phyloP scores from a whole-genome alignment of 2,113 vertebrate genomes.

The Notothenia coriiceps region DNA sequence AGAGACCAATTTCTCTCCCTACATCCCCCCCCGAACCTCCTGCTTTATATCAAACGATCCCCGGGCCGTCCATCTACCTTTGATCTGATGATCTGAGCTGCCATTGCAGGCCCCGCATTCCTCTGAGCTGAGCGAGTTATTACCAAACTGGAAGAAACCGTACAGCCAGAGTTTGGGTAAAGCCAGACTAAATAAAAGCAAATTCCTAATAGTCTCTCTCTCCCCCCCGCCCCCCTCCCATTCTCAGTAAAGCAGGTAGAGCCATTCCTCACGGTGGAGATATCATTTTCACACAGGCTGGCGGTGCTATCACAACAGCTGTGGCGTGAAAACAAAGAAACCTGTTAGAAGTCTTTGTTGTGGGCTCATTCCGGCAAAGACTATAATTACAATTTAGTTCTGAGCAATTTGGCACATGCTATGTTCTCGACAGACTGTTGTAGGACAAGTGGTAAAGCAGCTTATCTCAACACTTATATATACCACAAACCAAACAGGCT shows the following conservation, averaged over 20 bases:
- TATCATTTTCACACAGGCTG: constrained; percentile 53
- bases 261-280: constrained; percentile 19
- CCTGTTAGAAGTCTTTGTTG: constrained; percentile 61
- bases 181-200: constrained; percentile 54
- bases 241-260: constrained; percentile 23
- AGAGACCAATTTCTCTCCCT: constrained; percentile 75
- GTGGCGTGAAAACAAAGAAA: constrained; percentile 67
- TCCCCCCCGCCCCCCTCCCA: neutral
- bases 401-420: constrained; percentile 65
- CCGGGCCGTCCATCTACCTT: constrained; percentile 62
- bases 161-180: constrained; percentile 45
- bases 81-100: constrained; percentile 56
- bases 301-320: constrained; percentile 64
- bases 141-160: constrained; percentile 44
- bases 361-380: constrained; percentile 58
- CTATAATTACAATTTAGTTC: constrained; percentile 72
- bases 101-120: constrained; percentile 57
- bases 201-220: constrained; percentile 7
- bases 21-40: constrained; percentile 5
- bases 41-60: constrained; percentile 70
- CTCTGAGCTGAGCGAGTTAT: constrained; percentile 49
- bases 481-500: constrained; percentile 20
- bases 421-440: constrained; percentile 49
- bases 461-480: constrained; percentile 38
- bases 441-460: constrained; percentile 46